Evolutionary conservation across 2,888 invertebrate genomes (phyloP).

Genomic region (Dusona sp.): DNA sequence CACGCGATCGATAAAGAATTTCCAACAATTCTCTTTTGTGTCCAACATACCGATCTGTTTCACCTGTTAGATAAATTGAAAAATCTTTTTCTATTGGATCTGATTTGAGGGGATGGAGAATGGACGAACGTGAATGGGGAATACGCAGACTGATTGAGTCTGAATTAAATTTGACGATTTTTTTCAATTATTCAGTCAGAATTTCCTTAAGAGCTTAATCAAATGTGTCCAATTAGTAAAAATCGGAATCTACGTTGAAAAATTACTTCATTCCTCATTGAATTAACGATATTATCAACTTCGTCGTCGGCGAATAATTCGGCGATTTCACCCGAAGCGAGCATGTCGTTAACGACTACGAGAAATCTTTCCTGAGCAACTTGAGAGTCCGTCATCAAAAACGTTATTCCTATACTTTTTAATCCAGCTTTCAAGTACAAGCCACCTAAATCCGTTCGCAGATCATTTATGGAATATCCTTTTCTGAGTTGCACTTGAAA

Average conservation of each 20-base stretch:
- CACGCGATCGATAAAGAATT: constrained; percentile 96
- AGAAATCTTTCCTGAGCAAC: constrained; percentile 96
- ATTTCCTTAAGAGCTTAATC: not conserved
- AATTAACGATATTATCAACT: constrained; percentile 93
- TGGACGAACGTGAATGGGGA: not conserved
- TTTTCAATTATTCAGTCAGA: not conserved
- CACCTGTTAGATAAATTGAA: constrained; percentile 84
- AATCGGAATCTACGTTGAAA: not conserved
- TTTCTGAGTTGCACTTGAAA: constrained; percentile 97
- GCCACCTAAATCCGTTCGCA: constrained; percentile 90
- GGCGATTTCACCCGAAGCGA: constrained; percentile 97
- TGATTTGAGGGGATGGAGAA: not conserved
- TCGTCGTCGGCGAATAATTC: constrained; percentile 97
- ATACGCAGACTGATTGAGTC: not conserved
- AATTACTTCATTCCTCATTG: constrained; percentile 90
- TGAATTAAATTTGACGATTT: not conserved
- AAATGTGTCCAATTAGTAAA: not conserved
- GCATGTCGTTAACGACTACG: constrained; percentile 96
- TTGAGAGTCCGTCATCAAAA: constrained; percentile 97
- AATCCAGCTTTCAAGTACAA: constrained; percentile 95
- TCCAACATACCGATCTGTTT: constrained; percentile 94
- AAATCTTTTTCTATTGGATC: not conserved
- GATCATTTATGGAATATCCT: constrained; percentile 93
- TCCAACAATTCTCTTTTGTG: constrained; percentile 97
- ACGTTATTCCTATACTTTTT: constrained; percentile 93